Evolutionary conservation across 1,140 invertebrate genomes (phyloP).

Genomic region (Caenorhabditis brenneri): DNA sequence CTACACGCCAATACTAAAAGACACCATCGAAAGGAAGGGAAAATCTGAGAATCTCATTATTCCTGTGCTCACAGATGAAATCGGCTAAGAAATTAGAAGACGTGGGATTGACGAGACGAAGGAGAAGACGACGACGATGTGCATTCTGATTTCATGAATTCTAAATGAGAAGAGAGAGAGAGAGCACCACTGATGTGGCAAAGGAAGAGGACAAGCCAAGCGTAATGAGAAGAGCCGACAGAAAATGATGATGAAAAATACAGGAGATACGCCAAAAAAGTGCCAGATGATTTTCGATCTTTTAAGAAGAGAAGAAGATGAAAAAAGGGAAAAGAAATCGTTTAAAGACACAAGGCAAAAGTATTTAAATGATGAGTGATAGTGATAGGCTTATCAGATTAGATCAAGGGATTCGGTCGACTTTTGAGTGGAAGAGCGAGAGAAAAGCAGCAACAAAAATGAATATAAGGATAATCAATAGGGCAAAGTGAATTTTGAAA

Average conservation of each 20-base stretch:
- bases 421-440: not conserved
- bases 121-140: constrained; percentile 15
- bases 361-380: constrained; percentile 34
- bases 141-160: constrained; percentile 40
- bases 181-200: not conserved
- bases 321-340: not conserved
- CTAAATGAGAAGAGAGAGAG: not conserved
- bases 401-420: constrained; percentile 7
- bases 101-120: not conserved
- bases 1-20: not conserved
- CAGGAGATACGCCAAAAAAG: not conserved
- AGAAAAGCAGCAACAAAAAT: not conserved
- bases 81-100: constrained; percentile 29
- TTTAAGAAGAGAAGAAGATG: not conserved
- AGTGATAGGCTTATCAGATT: constrained; percentile 23
- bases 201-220: not conserved
- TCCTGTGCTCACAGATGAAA: constrained; percentile 21
- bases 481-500: not conserved
- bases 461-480: not conserved
- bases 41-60: constrained; percentile 39
- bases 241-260: not conserved
- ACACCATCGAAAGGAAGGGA: not conserved
- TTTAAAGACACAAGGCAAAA: not conserved
- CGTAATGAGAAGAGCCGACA: constrained; percentile 13
- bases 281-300: not conserved